Percentiles rank a stretch among this genome's conserved stretches.
Evolutionary conservation across 1,140 invertebrate genomes (phyloP).

Genomic region (Nixonia krombeini): DNA sequence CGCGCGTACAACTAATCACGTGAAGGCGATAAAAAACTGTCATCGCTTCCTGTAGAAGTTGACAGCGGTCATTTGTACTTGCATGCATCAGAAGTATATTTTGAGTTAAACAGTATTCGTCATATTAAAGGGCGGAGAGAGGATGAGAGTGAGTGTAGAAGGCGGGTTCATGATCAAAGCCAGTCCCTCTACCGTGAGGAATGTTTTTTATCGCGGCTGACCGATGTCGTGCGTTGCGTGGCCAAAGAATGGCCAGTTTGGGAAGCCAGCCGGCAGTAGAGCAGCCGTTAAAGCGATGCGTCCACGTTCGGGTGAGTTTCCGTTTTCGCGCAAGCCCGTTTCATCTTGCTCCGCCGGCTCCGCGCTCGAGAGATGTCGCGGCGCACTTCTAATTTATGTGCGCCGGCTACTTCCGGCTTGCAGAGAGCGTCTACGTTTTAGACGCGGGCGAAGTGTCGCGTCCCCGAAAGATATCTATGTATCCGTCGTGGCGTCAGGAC

Average conservation of each 20-base stretch:
- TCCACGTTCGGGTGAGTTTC: constrained; percentile 45
- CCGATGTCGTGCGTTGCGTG: too few species aligned
- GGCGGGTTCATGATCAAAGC: too few species aligned
- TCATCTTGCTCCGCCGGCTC: constrained; percentile 25
- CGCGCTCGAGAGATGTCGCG: constrained; percentile 56
- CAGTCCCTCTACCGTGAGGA: too few species aligned
- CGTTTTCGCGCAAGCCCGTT: constrained; percentile 34
- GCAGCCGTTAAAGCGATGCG: constrained; percentile 36
- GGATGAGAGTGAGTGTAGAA: too few species aligned
- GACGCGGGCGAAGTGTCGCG: constrained; percentile 57
- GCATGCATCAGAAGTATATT: too few species aligned
- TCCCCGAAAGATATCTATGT: constrained; percentile 69
- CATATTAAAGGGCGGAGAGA: too few species aligned
- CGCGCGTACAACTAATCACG: too few species aligned
- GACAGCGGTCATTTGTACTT: too few species aligned
- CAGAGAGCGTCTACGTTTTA: constrained; percentile 51
- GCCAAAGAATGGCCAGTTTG: constrained; percentile 29
- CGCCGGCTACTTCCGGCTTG: constrained; percentile 61
- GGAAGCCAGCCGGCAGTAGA: constrained; percentile 23
- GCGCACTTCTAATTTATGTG: constrained; percentile 62
- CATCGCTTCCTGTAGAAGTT: too few species aligned
- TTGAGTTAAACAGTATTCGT: too few species aligned
- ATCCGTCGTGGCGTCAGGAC: constrained; percentile 67
- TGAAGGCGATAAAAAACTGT: too few species aligned
- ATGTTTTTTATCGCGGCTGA: too few species aligned